Evolutionary conservation across 2,888 invertebrate genomes (phyloP), one percentile per base, ranked within the genome.

Genomic region (Tinea semifulvella): DNA sequence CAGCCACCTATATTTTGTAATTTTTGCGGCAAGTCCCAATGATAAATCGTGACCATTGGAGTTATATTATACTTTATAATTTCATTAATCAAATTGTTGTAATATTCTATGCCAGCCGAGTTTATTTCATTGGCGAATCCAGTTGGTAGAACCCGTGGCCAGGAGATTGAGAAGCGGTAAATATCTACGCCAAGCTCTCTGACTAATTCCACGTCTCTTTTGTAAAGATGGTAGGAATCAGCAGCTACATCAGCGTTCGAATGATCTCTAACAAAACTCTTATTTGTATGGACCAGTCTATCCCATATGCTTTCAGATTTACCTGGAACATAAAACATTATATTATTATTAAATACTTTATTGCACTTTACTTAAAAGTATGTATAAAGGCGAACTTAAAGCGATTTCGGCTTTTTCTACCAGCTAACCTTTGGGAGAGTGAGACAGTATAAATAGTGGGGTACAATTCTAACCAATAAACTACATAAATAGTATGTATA

Each of bases 101-200:
- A 95, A 66, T 92, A 92, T 46, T 85, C 71, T 8, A 94, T 77
- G 13, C 91, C 94, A 2, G 84, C 79, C 28, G 81, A 70, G 60
- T 90, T 94, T 14, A 91, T 72, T 14, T 83, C 60, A 55, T 88
- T 85, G 8, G 84, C 79, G 46, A 84, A 77, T 7, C 90, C 92
- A 8, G 81, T 84, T 0, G 92, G 91, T 50, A 93, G 68, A 39
- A 94, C 79, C 42, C 93, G 74, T 0, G 89, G 68, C 93, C 93
- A 94, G 0, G 91, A 85, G 52, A 90, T 80, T 1, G 89, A 90
- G 63, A 90, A 90, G 31, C 90, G 80, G 63, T 90, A 90, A 48
- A 87, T 83, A 51, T 87, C 70, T 0, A 87, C 88, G 8, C 87
- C 85, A 2, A 88, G 63, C 49, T 87, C 82, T 40, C 74, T 77